Evolutionary conservation across 1,140 invertebrate genomes (phyloP), one percentile per base, ranked within the genome.

Genomic region (Dinothrombium tinctorium): DNA sequence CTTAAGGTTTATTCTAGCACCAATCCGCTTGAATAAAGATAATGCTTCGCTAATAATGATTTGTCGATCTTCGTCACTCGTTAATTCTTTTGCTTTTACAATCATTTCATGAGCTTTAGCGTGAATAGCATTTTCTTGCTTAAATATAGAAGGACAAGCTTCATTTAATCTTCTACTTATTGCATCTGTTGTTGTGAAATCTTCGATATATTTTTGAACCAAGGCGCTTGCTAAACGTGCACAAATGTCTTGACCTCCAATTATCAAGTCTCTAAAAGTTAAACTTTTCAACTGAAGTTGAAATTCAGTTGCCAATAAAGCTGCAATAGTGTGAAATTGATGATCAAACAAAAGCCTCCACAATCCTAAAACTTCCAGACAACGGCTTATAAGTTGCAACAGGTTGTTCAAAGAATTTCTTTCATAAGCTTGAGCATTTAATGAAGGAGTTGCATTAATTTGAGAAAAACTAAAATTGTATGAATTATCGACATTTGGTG

Each of bases 271-370:
- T 49, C 78, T 69, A 52, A 76, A 79, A 37, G 67, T 71, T 24
- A 72, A 64, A 2, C 60, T 61, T 25, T 63, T 56, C 46, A 77
- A 59, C 46, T 71, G 65, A 52, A 66, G 64, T 38, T 72, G 63
- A 43, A 69, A 60, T 45, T 75, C 72, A 64, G 68, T 43, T 15
- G 40, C 14, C 29, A 49, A 36, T 40, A 38, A 42, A 7, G 54
- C 50, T 9, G 60, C 71, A 35, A 95, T 69, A 22, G 74, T 64
- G 53, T 87, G 75, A 53, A 95, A 77, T 53, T 89, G 76, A 59
- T 95, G 86, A 53, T 92, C 82, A 52, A 73, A 78, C 0, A 95
- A 58, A 29, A 96, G 73, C 54, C 78, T 78, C 82, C 86, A 90
- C n/a, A 96, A 60, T 21, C 77, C 79, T 25, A 95, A 59, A 49